Evolutionary conservation across 2,797 vertebrate species (phyloP).

Genomic region (Hydrolagus colliei): DNA sequence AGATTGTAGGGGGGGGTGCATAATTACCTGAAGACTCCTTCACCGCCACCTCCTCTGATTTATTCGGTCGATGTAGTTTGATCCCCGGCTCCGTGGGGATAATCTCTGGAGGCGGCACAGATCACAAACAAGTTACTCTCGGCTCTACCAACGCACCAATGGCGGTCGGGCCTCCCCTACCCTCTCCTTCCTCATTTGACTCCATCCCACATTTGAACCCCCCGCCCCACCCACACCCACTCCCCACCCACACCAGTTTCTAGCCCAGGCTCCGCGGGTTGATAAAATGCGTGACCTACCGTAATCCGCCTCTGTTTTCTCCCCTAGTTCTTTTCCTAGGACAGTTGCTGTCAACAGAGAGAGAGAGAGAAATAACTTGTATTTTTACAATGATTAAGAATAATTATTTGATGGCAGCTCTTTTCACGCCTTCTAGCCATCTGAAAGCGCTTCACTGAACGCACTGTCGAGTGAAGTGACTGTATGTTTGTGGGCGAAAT

Average conservation of each 20-base stretch:
- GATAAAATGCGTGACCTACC: conserved; percentile 40
- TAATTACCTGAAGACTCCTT: conserved; percentile 65
- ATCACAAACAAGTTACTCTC: not conserved
- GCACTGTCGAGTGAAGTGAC: too few species aligned
- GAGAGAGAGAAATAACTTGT: not conserved
- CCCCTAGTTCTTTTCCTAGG: conserved; percentile 53
- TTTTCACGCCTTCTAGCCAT: too few species aligned
- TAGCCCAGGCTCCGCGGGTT: not conserved
- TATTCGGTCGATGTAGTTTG: conserved; percentile 56
- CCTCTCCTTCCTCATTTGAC: too few species aligned
- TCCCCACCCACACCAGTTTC: not conserved
- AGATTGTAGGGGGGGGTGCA: too few species aligned
- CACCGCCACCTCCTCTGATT: conserved; percentile 60
- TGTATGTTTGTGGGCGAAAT: too few species aligned
- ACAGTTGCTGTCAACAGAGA: conserved; percentile 52
- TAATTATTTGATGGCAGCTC: too few species aligned
- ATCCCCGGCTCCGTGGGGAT: conserved; percentile 53
- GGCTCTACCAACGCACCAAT: not conserved
- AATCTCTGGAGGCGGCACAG: conserved; percentile 51
- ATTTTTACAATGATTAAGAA: too few species aligned
- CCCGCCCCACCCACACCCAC: too few species aligned
- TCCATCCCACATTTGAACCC: too few species aligned
- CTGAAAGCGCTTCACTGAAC: too few species aligned
- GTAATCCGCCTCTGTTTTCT: conserved; percentile 47
- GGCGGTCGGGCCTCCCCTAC: too few species aligned